A percentile compares a stretch with the other conserved stretches of the same genome.
Evolutionary conservation across 2,797 vertebrate species (phyloP).

Genomic region (Simalia tracyae): DNA sequence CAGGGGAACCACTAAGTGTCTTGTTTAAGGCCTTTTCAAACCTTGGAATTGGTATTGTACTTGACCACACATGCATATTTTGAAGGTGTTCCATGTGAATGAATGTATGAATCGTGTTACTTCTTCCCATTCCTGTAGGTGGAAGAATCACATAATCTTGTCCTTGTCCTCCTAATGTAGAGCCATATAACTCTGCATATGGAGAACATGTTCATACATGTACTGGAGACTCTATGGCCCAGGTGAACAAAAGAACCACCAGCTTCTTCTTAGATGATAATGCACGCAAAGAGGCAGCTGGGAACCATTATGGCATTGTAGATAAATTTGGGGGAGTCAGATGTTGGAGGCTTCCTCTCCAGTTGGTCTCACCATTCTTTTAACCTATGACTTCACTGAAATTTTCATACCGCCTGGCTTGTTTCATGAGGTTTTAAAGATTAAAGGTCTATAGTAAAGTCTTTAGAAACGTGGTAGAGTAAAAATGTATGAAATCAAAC

Average conservation of each 20-base stretch:
- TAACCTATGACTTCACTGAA: too few species aligned
- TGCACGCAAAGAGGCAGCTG: neutral
- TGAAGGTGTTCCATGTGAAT: too few species aligned
- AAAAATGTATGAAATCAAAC: neutral
- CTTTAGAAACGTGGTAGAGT: neutral
- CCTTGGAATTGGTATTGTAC: too few species aligned
- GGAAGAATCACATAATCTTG: neutral
- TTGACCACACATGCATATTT: too few species aligned
- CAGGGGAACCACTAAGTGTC: neutral
- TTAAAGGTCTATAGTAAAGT: too few species aligned
- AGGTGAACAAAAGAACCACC: neutral
- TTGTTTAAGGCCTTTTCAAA: neutral
- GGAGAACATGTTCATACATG: neutral
- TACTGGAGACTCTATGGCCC: neutral
- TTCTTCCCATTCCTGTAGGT: neutral
- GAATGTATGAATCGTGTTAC: neutral
- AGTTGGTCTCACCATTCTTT: neutral
- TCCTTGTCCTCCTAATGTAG: neutral
- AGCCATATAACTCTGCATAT: neutral
- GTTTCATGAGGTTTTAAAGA: neutral
- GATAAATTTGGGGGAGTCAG: neutral
- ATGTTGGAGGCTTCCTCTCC: neutral
- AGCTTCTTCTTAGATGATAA: neutral
- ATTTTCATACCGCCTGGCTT: too few species aligned
- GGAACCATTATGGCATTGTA: neutral